Conservation (phyloP, 2,113 vertebrate genomes). For the Charina bottae region DNA sequence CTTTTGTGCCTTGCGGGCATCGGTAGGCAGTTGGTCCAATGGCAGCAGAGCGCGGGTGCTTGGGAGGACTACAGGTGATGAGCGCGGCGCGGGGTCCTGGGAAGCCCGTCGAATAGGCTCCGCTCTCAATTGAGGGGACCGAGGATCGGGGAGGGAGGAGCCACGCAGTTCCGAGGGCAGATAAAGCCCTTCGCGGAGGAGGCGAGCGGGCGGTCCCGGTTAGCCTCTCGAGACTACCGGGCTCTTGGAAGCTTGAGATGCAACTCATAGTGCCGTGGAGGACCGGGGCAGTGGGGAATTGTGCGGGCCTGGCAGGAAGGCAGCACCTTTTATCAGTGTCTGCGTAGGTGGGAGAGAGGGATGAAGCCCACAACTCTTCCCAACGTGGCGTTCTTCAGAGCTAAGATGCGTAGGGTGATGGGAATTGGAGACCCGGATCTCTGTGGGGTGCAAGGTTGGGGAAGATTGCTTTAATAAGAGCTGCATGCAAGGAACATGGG, state of each 20-base stretch:
- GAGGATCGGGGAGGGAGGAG: fast-evolving
- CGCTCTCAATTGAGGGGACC: background rate
- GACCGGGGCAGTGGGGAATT: background rate
- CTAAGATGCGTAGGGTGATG: background rate
- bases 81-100: background rate
- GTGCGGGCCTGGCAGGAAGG: background rate
- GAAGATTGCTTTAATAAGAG: background rate
- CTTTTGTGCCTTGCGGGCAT: slow-evolving; percentile 48
- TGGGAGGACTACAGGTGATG: background rate
- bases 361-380: background rate
- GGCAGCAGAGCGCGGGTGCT: slow-evolving; percentile 42
- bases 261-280: background rate
- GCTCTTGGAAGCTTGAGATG: background rate
- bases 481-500: background rate
- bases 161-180: background rate
- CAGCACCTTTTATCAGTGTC: background rate
- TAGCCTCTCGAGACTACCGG: background rate
- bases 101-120: background rate
- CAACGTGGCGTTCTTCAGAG: background rate
- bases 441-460: background rate
- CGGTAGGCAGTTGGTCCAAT: slow-evolving; percentile 66
- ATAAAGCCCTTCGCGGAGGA: background rate
- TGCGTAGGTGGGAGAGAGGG: background rate
- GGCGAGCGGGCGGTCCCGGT: background rate
- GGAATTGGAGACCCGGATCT: background rate